Base-by-base conservation (phyloP, 2,113 vertebrate species). In the Bufo gargarizans region DNA sequence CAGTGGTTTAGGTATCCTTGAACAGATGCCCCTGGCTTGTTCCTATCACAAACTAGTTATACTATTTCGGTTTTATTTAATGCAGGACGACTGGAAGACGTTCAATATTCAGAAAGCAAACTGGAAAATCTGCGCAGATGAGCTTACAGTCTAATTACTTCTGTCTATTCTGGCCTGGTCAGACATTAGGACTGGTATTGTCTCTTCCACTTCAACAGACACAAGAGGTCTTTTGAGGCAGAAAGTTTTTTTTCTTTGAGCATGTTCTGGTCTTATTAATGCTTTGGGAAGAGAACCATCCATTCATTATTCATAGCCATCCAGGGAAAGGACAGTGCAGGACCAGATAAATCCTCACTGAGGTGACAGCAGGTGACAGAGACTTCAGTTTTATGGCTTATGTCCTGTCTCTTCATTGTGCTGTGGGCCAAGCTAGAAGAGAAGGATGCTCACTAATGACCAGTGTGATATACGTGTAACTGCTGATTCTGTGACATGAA, bases 301-400 rank as follows among this genome's bases (percentile, higher is more conserved):
- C 87, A 88, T 88, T 88, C 87, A 88, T 88, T 88, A 88, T 88
- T 88, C 80, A 88, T 84, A 84, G 63, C 87, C 71, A 84, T 88
- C 87, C 81, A 77, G 87, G 81, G 72, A 88, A 77, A 88, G 87
- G 72, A 88, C 87, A 84, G 67, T 76, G 81, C 72, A 88, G 59
- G 80, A 77, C 87, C 76, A 76, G 87, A 84, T 84, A 88, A 83
- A 88, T 88, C 87, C 87, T 88, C 81, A 84, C 81, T 55, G 76
- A 67, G 80, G 87, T 88, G 87, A 88, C 87, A 88, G 87, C 81
- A 88, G 87, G 87, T 88, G 87, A 88, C 87, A 88, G 80, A 77
- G 87, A 82, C 87, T 78, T 83, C 81, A 84, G 71, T 88, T 88
- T 88, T 84, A 83, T 88, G 80, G 87, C 87, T 84, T 84, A 49